Evolutionary conservation across 1,140 invertebrate species (phyloP), one percentile per base, ranked within the genome.

Genomic region (Drosophila athabasca): DNA sequence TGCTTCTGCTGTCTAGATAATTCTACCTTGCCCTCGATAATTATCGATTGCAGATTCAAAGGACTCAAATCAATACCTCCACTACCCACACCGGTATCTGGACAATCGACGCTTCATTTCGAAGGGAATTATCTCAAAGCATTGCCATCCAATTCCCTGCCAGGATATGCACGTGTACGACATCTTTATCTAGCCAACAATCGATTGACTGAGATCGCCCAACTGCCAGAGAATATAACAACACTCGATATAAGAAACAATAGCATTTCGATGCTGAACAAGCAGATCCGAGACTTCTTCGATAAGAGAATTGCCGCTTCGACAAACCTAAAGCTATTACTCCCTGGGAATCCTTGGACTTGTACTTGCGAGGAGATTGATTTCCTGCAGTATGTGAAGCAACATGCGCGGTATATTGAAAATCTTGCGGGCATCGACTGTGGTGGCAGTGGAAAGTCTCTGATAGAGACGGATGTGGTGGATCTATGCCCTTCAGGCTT

Each of bases 321-420:
- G 6, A 13, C 39, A 0, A 8, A 7, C 6, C 9, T 67, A 1
- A 66, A 41, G 1, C 6, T 67, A 1, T 19, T 41, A 1, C 13
- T 68, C 43, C 9, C 13, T 4, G 62, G 44, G 8, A 68, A 68
- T 46, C 65, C 44, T 3, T 68, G 62, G 65, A 29, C 62, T 8
- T 68, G 65, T 17, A 39, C 50, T 22, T 68, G 65, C 52, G 17
- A 15, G 29, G 22, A 67, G 5, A 11, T 41, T 4, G 62, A 67
- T 8, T 54, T 31, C 13, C 15, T 68, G 8, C 19, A 41, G 13
- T 52, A 46, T 3, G n/a, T 68, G 17, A 68, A 67, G n/a, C 31
- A 8, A 13, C 29, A 48, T 1, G 55, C 44, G 0, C 29, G 29
- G 2, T 13, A n/a, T 13, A 57, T 69, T 24, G 15, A 29, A 6